Conservation (phyloP, 2,113 vertebrate genomes). For the Petrocephalus zakoni region DNA sequence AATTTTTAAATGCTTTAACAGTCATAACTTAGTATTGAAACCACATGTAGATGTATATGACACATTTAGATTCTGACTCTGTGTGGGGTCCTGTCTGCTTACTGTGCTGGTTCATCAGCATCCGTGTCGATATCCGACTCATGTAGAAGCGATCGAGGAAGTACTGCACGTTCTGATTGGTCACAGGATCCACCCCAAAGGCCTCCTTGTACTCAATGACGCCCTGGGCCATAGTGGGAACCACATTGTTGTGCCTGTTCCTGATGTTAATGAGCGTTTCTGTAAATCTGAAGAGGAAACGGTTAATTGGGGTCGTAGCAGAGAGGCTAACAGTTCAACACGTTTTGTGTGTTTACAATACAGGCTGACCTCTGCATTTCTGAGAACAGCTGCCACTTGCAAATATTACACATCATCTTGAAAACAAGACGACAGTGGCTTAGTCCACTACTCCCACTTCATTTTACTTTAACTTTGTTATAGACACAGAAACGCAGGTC, state of each 20-base stretch:
- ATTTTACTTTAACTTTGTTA: background rate
- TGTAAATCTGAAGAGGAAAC: conserved; percentile 69
- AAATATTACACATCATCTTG: background rate
- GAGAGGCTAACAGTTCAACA: background rate
- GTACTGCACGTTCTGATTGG: conserved; percentile 95
- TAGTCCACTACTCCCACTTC: background rate
- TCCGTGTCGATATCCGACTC: conserved; percentile 95
- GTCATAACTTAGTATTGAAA: background rate
- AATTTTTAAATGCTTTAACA: background rate
- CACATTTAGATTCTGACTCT: too few species aligned
- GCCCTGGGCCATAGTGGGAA: conserved; percentile 95
- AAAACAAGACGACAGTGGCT: background rate
- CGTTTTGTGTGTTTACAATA: background rate
- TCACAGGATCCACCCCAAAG: conserved; percentile 82
- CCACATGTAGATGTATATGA: too few species aligned
- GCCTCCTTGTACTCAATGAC: conserved; percentile 88
- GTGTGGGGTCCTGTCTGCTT: conserved; percentile 63
- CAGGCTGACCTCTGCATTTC: background rate
- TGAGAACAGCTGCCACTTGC: background rate
- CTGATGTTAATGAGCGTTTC: conserved; percentile 80
- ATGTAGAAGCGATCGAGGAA: conserved; percentile 98
- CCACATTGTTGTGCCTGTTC: conserved; percentile 88
- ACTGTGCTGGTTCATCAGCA: conserved; percentile 99
- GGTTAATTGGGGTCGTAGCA: background rate
- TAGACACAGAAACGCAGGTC: background rate